A percentile compares a stretch with the other conserved stretches of the same genome.
phyloP scores from a whole-genome alignment of 92 coral and sea anemone genomes.

The Parazoanthus atlanticus region DNA sequence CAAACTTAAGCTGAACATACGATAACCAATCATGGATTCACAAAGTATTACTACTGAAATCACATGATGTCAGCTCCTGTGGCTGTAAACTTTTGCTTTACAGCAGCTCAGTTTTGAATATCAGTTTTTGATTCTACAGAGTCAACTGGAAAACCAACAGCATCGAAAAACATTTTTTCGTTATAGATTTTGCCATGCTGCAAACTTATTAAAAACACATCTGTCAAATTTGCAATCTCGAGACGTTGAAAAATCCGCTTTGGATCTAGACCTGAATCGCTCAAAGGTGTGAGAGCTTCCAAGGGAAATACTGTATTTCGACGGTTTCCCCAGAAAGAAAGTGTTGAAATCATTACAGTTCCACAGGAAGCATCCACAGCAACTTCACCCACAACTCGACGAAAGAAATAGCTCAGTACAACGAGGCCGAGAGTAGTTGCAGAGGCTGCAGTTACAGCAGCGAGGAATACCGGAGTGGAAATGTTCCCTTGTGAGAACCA shows the following conservation, averaged over 20 bases:
- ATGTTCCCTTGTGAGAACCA: conserved; percentile 71
- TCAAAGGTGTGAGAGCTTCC: conserved; percentile 54
- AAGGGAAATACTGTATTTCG: conserved; percentile 56
- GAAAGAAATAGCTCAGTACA: conserved; percentile 79
- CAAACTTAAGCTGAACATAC: too few relatives aligned
- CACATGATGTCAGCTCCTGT: not conserved
- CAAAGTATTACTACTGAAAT: too few relatives aligned
- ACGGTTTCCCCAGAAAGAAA: conserved; percentile 91
- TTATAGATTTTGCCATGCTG: conserved; percentile 72
- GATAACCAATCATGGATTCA: not conserved
- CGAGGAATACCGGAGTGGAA: conserved; percentile 49
- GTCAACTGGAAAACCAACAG: conserved; percentile 54
- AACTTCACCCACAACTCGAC: conserved; percentile 79
- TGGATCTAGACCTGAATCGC: conserved; percentile 69
- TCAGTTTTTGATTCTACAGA: not conserved
- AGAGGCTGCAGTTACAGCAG: conserved; percentile 68
- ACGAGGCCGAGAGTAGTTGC: conserved; percentile 79
- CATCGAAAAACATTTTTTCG: conserved; percentile 41
- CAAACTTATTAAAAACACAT: conserved; percentile 65
- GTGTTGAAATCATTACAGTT: conserved; percentile 68
- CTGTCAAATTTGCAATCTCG: conserved; percentile 53
- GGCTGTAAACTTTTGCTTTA: not conserved
- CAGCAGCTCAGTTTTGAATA: not conserved
- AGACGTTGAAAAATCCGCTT: conserved; percentile 74
- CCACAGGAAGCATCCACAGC: conserved; percentile 48